These are phyloP conservation scores for Chirona hameri DNA, from an alignment of 2,888 invertebrate species.

Conservation along the genomic window DNA sequence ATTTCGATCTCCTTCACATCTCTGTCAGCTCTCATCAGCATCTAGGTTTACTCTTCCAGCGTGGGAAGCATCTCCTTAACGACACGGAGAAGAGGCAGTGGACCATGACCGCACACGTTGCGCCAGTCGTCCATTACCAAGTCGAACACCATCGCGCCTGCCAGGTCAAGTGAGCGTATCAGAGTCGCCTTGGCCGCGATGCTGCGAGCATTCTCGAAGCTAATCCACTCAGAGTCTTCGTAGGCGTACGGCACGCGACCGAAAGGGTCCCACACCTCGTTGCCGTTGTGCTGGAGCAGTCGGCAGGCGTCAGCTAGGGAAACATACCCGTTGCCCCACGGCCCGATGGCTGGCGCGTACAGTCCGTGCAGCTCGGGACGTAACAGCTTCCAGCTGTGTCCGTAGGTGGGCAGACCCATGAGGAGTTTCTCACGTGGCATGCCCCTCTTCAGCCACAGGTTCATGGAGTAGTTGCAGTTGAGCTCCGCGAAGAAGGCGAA, in stretches of 20 bases:
- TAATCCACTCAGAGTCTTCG: constrained; percentile 71
- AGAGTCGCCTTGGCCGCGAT: constrained; percentile 60
- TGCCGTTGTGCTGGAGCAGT: constrained; percentile 56
- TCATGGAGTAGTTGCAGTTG: constrained; percentile 43
- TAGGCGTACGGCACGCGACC: constrained; percentile 73
- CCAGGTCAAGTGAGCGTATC: constrained; percentile 60
- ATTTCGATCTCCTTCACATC: no score
- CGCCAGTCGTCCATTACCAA: constrained; percentile 72
- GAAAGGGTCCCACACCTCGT: constrained; percentile 60
- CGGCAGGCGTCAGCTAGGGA: constrained; percentile 66
- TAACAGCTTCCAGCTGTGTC: constrained; percentile 35
- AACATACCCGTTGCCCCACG: constrained; percentile 59
- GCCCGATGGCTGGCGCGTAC: background rate
- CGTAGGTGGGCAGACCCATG: constrained; percentile 47
- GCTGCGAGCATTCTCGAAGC: constrained; percentile 70
- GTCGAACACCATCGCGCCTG: constrained; percentile 80
- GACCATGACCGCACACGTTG: constrained; percentile 42
- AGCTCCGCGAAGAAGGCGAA: constrained; percentile 40
- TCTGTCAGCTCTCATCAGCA: no score
- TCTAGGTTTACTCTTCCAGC: background rate
- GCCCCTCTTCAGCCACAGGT: constrained; percentile 43
- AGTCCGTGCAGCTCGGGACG: background rate
- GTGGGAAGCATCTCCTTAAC: background rate
- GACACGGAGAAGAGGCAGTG: constrained; percentile 47
- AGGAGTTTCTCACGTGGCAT: constrained; percentile 45